These are phyloP conservation scores for Luffia ferchaultella DNA, from an alignment of 2,888 invertebrate genomes.

Conservation along the genomic window DNA sequence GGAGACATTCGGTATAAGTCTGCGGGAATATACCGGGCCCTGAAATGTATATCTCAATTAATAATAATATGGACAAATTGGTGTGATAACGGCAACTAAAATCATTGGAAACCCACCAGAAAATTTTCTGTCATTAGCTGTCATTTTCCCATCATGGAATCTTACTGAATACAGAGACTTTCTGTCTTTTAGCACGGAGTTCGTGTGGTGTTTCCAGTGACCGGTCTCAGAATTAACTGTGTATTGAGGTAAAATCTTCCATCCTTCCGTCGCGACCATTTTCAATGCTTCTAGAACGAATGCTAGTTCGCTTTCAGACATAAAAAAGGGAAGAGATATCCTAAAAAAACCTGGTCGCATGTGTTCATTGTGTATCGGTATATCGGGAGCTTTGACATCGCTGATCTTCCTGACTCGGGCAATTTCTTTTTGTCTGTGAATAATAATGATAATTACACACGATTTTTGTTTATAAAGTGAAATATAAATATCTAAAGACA, in stretches of 20 bases:
- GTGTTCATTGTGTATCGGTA: constrained; percentile 69
- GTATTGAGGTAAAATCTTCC: constrained; percentile 89
- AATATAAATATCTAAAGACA: neutral
- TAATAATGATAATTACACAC: neutral
- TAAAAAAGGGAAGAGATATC: constrained; percentile 86
- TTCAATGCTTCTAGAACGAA: constrained; percentile 85
- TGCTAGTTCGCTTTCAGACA: constrained; percentile 79
- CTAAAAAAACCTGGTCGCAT: constrained; percentile 87
- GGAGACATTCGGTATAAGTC: constrained; percentile 78
- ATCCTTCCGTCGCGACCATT: constrained; percentile 88
- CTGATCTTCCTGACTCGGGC: constrained; percentile 48
- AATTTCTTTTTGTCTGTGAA: constrained; percentile 48
- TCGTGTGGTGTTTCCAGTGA: constrained; percentile 88
- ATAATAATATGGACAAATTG: neutral
- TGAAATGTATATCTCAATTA: constrained; percentile 20
- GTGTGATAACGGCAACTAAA: neutral
- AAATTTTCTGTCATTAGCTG: constrained; percentile 73
- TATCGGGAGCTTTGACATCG: constrained; percentile 45
- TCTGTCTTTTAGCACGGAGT: constrained; percentile 79
- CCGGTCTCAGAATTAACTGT: constrained; percentile 87
- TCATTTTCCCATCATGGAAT: constrained; percentile 79
- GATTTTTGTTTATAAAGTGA: neutral
- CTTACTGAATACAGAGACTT: constrained; percentile 83
- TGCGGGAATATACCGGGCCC: constrained; percentile 78
- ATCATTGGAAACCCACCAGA: constrained; percentile 46